phyloP scores from a whole-genome alignment of 37 sponge, comb jelly and placozoan species.

The Aplysina aerophoba region DNA sequence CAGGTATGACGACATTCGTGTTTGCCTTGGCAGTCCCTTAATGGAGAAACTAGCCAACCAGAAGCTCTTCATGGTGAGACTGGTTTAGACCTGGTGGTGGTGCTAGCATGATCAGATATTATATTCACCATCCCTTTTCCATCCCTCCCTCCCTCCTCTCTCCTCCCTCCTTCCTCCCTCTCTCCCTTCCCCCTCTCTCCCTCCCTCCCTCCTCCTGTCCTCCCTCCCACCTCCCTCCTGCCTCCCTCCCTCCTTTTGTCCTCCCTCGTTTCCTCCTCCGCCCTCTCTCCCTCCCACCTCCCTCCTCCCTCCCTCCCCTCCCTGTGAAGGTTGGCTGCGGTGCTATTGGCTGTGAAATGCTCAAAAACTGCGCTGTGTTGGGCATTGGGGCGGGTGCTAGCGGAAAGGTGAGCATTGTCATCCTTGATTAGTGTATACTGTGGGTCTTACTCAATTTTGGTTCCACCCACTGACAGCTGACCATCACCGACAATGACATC shows the following conservation, averaged over 20 bases:
- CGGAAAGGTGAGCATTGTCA: slow-evolving; percentile 35
- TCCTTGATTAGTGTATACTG: not conserved
- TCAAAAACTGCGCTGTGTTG: slow-evolving; percentile 94
- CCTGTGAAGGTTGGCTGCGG: slow-evolving; percentile 89
- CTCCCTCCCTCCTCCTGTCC: too few relatives aligned
- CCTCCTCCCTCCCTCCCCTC: not conserved
- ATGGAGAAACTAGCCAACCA: slow-evolving; percentile 63
- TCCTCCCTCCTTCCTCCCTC: too few relatives aligned
- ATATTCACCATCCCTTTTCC: too few relatives aligned
- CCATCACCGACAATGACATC: slow-evolving; percentile 95
- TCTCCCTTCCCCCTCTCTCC: too few relatives aligned
- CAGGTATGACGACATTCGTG: slow-evolving; percentile 83
- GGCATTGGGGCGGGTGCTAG: slow-evolving; percentile 71
- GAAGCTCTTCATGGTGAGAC: slow-evolving; percentile 82
- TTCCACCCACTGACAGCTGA: slow-evolving; percentile 48
- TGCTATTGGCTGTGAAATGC: slow-evolving; percentile 98
- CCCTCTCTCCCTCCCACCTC: too few relatives aligned
- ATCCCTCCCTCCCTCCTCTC: too few relatives aligned
- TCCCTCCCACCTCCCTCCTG: too few relatives aligned
- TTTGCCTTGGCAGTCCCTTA: slow-evolving; percentile 78
- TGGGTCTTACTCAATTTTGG: not conserved
- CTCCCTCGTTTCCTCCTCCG: too few relatives aligned
- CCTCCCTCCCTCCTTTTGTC: too few relatives aligned
- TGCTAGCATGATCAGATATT: too few relatives aligned
- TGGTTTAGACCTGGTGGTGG: too few relatives aligned